Conservation (phyloP, 2,888 invertebrate genomes). For the Cantharis flavilabris region DNA sequence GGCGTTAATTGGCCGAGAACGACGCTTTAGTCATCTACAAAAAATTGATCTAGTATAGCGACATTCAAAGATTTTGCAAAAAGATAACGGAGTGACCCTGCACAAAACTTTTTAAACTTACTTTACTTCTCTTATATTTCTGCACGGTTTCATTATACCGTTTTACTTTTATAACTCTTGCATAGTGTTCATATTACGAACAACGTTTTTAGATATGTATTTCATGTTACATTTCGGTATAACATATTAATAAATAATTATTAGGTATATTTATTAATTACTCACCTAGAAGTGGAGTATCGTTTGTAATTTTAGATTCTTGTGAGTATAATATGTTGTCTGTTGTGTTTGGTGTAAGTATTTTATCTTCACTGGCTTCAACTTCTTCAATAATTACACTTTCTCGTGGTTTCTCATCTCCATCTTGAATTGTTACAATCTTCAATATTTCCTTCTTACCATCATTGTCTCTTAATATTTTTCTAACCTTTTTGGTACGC, state of each 20-base stretch:
- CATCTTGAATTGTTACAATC: slow-evolving; percentile 41
- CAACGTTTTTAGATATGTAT: neutral
- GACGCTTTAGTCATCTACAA: no score
- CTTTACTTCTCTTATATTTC: no score
- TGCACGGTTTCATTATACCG: neutral
- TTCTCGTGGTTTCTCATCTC: slow-evolving; percentile 32
- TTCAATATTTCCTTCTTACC: slow-evolving; percentile 22
- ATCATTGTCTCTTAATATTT: slow-evolving; percentile 10
- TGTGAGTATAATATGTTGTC: neutral
- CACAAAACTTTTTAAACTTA: neutral
- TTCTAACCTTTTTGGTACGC: slow-evolving; percentile 27
- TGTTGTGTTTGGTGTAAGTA: neutral
- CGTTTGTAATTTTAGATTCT: neutral
- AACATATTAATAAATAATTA: neutral
- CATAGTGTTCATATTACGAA: neutral
- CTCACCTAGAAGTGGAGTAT: neutral
- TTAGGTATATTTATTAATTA: neutral
- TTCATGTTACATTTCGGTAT: neutral
- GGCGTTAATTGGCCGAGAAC: no score
- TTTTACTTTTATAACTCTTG: neutral
- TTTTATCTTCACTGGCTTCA: neutral
- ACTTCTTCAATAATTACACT: slow-evolving; percentile 39
- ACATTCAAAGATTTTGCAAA: neutral
- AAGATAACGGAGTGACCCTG: neutral
- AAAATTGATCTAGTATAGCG: no score